phyloP scores from a whole-genome alignment of 1,140 invertebrate genomes.

The Anoplophora glabripennis region DNA sequence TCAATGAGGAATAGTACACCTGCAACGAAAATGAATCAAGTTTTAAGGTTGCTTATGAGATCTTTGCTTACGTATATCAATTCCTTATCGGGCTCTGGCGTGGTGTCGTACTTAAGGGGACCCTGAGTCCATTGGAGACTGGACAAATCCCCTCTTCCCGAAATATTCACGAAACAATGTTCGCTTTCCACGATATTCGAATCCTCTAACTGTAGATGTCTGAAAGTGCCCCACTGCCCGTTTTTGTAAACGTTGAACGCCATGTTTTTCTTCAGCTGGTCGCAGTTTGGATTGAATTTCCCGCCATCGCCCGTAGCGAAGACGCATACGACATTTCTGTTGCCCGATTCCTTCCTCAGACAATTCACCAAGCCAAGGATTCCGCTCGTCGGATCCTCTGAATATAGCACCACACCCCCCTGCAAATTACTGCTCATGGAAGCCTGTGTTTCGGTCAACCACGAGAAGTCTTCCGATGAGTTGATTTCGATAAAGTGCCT shows the following conservation, averaged over 20 bases:
- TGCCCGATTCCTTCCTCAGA: slow-evolving; percentile 65
- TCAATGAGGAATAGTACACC: slow-evolving; percentile 66
- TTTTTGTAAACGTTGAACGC: slow-evolving; percentile 63
- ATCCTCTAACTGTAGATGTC: slow-evolving; percentile 26
- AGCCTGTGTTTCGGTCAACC: no score
- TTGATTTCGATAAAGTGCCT: slow-evolving; percentile 5
- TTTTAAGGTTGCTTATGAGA: neutral
- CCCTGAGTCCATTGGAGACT: slow-evolving; percentile 81
- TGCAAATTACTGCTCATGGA: no score
- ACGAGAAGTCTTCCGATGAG: slow-evolving; percentile 45
- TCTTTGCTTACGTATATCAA: slow-evolving; percentile 49
- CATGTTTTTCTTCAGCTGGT: slow-evolving; percentile 60
- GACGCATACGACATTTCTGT: slow-evolving; percentile 60
- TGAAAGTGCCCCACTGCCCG: slow-evolving; percentile 64
- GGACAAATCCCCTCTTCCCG: slow-evolving; percentile 79
- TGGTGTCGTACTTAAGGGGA: slow-evolving; percentile 46
- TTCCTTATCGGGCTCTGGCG: slow-evolving; percentile 47
- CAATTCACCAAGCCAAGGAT: slow-evolving; percentile 78
- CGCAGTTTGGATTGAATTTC: slow-evolving; percentile 58
- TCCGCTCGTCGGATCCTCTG: slow-evolving; percentile 66
- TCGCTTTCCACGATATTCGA: slow-evolving; percentile 45
- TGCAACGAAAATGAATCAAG: slow-evolving; percentile 27
- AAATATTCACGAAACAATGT: slow-evolving; percentile 77
- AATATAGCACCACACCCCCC: slow-evolving; percentile 57
- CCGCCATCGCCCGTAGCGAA: slow-evolving; percentile 67